phyloP scores from a whole-genome alignment of 2,888 invertebrate species.

The Latrodectus hesperus region DNA sequence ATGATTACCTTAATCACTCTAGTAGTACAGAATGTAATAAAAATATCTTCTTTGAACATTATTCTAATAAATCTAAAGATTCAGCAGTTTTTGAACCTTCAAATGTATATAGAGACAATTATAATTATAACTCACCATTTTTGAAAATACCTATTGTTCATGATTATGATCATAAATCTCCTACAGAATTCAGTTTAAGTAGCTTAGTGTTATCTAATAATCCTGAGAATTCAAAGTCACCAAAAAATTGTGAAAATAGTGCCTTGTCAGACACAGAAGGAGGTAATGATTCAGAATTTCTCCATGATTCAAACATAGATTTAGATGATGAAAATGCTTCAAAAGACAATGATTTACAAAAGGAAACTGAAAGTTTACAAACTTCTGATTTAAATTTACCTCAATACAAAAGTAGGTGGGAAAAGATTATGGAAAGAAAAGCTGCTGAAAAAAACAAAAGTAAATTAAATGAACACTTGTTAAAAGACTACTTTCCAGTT shows the following conservation, averaged over 20 bases:
- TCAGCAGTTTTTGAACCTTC: background rate
- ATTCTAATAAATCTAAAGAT: background rate
- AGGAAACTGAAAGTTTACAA: background rate
- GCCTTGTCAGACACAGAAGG: background rate
- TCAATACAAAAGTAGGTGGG: slow-evolving; percentile 56
- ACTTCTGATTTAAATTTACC: slow-evolving; percentile 5
- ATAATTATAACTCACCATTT: slow-evolving; percentile 1
- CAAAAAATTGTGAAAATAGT: background rate
- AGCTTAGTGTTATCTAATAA: background rate
- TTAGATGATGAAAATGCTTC: background rate
- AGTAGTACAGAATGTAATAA: too few species aligned
- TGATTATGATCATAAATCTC: slow-evolving; percentile 41
- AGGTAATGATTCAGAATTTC: background rate
- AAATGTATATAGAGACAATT: background rate
- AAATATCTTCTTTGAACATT: too few species aligned
- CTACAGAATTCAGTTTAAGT: background rate
- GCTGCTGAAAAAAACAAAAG: slow-evolving; percentile 5
- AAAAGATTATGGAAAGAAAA: slow-evolving; percentile 58
- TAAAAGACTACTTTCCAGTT: slow-evolving; percentile 21
- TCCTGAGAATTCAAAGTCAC: background rate
- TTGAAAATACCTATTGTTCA: slow-evolving; percentile 17
- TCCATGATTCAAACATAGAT: background rate
- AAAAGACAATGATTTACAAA: background rate
- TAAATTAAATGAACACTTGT: slow-evolving; percentile 17
- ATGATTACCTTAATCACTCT: too few species aligned